Percentiles rank a stretch among this genome's conserved stretches.
Conservation (phyloP, 2,113 vertebrate genomes). For the Hippocampus comes region DNA sequence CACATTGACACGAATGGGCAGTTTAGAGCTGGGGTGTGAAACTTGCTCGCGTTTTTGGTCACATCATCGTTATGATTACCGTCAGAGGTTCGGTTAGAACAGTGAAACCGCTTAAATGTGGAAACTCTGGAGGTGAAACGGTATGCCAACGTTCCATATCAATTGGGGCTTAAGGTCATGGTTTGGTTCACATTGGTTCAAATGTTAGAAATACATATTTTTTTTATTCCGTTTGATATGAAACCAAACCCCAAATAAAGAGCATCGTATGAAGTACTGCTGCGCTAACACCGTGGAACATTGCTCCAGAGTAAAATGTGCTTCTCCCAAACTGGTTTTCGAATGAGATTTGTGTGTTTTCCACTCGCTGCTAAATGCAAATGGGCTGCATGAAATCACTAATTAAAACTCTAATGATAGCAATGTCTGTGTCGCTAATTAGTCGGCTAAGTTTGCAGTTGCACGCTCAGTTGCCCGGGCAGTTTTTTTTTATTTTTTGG, state of each 20-base stretch:
- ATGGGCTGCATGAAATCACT: slow-evolving; percentile 1
- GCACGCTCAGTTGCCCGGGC: neutral
- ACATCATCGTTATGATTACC: neutral
- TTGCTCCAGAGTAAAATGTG: neutral
- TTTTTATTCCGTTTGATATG: slow-evolving; percentile 10
- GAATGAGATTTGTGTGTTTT: slow-evolving; percentile 8
- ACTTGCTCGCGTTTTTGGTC: neutral
- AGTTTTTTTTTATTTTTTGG: slow-evolving; percentile 1
- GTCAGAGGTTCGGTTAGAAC: neutral
- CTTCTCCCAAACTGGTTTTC: neutral
- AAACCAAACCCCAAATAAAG: neutral
- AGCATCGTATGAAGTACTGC: neutral
- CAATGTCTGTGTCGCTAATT: slow-evolving; percentile 10
- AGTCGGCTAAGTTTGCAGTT: slow-evolving; percentile 1
- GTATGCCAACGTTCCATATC: no score
- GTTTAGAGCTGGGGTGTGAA: neutral
- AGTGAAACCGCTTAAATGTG: no score
- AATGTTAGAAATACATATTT: neutral
- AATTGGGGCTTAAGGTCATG: no score
- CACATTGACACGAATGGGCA: neutral
- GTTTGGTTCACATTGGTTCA: no score
- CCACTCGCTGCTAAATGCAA: neutral
- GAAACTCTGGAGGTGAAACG: no score
- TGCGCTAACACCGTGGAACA: slow-evolving; percentile 4
- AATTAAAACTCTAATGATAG: slow-evolving; percentile 19